Conservation (phyloP, 2,113 vertebrate species). For the Passer montanus region DNA sequence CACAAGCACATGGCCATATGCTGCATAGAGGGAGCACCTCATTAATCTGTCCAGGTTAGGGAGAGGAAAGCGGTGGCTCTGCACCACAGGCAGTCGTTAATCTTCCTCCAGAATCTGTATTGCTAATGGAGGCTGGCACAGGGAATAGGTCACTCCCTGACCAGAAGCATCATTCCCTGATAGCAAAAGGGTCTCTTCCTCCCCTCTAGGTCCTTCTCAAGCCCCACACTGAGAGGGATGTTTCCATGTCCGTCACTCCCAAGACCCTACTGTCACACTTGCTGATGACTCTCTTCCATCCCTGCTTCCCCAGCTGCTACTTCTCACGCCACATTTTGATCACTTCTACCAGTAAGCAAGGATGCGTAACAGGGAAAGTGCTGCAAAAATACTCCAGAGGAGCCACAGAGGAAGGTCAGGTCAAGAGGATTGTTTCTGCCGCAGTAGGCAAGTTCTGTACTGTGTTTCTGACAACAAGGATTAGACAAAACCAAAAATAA, state of each 20-base stretch:
- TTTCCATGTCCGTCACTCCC: background rate
- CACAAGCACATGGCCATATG: background rate
- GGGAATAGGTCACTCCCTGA: background rate
- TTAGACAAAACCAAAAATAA: background rate
- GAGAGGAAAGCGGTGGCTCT: background rate
- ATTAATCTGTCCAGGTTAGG: slow-evolving; percentile 44
- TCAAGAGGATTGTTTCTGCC: background rate
- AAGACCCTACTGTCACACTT: background rate
- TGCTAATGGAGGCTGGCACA: background rate
- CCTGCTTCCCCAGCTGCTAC: background rate
- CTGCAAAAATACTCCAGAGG: background rate
- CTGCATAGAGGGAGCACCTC: slow-evolving; percentile 6
- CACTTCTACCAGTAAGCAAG: background rate
- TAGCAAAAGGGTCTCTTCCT: background rate
- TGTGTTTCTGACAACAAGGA: slow-evolving; percentile 8
- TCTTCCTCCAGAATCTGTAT: slow-evolving; percentile 7
- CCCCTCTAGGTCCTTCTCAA: background rate
- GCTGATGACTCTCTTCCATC: background rate
- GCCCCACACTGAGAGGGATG: background rate
- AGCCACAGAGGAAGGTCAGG: background rate
- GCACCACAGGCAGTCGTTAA: background rate
- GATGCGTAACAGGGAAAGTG: background rate
- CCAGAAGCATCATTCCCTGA: background rate
- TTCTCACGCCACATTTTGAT: background rate
- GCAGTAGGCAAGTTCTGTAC: background rate